Conservation (phyloP, 2,797 vertebrate genomes). For the Bufotes viridis region DNA sequence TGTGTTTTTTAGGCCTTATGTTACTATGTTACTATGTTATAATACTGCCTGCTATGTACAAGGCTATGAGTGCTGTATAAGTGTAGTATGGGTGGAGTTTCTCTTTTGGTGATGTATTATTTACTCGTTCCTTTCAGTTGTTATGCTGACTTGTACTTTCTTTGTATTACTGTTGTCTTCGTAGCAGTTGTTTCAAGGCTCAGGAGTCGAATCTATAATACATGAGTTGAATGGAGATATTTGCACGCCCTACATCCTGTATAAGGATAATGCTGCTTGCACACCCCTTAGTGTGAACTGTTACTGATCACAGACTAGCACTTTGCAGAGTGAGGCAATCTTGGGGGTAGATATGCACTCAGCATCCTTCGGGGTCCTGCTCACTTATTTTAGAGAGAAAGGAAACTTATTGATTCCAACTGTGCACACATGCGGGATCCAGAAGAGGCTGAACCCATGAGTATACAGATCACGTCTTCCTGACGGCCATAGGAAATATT, state of each 20-base stretch:
- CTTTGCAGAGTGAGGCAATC: neutral
- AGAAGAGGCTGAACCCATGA: slow-evolving; percentile 5
- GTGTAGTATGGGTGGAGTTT: neutral
- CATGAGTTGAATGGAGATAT: neutral
- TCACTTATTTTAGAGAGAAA: slow-evolving; percentile 21
- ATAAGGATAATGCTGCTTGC: too few species aligned
- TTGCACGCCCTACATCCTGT: neutral
- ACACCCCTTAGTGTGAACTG: neutral
- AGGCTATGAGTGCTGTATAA: too few species aligned
- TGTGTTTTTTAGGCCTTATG: too few species aligned
- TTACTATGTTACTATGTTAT: too few species aligned
- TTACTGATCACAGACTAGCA: neutral
- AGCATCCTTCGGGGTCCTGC: slow-evolving; percentile 12
- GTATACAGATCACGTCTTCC: slow-evolving; percentile 28
- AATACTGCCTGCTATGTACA: too few species aligned
- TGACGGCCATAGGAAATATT: slow-evolving; percentile 30
- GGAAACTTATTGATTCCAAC: slow-evolving; percentile 37
- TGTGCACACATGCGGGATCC: neutral
- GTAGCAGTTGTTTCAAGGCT: neutral
- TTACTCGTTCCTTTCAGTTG: neutral
- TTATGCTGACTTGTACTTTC: neutral
- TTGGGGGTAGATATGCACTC: neutral
- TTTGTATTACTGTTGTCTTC: neutral
- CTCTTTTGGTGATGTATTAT: neutral
- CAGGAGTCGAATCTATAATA: neutral